A percentile compares a stretch with the other conserved stretches of the same genome.
These are phyloP conservation scores for Macaria notata DNA, from an alignment of 2,888 invertebrate genomes.

Conservation along the genomic window DNA sequence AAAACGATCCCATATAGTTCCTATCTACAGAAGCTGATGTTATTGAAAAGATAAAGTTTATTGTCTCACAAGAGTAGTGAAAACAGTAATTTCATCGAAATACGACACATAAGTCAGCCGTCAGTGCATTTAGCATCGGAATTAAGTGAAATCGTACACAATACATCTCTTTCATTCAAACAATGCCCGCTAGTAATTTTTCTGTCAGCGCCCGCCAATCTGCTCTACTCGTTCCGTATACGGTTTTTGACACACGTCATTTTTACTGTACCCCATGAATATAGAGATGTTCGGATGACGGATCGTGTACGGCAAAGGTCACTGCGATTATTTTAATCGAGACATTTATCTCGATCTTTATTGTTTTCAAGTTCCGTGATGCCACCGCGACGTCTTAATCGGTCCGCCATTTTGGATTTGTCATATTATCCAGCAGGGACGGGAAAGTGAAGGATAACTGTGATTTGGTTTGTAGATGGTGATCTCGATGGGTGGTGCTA, in stretches of 20 bases:
- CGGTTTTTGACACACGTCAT: constrained; percentile 62
- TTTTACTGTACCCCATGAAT: constrained; percentile 54
- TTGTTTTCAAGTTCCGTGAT: constrained; percentile 66
- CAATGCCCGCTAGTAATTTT: constrained; percentile 63
- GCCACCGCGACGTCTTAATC: constrained; percentile 64
- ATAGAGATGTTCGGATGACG: constrained; percentile 65
- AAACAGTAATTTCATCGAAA: too few species aligned
- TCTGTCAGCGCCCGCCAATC: constrained; percentile 55
- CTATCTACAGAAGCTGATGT: too few species aligned
- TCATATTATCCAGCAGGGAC: constrained; percentile 50
- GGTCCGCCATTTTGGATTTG: constrained; percentile 54
- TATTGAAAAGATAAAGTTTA: too few species aligned
- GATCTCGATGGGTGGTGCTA: constrained; percentile 33
- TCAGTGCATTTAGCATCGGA: constrained; percentile 43
- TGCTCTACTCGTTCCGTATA: constrained; percentile 44
- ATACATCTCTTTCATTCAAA: constrained; percentile 57
- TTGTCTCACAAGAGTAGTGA: too few species aligned
- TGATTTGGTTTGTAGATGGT: constrained; percentile 61
- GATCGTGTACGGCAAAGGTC: constrained; percentile 63
- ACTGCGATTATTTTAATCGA: constrained; percentile 72
- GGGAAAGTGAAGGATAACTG: constrained; percentile 51
- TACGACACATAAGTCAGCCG: constrained; percentile 5
- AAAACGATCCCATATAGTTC: too few species aligned
- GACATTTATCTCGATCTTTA: constrained; percentile 70
- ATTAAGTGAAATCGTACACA: constrained; percentile 51